A percentile compares a stretch with the other conserved stretches of the same genome.
Conservation (phyloP, 2,113 vertebrate genomes). For the Dryoscopus gambensis region DNA sequence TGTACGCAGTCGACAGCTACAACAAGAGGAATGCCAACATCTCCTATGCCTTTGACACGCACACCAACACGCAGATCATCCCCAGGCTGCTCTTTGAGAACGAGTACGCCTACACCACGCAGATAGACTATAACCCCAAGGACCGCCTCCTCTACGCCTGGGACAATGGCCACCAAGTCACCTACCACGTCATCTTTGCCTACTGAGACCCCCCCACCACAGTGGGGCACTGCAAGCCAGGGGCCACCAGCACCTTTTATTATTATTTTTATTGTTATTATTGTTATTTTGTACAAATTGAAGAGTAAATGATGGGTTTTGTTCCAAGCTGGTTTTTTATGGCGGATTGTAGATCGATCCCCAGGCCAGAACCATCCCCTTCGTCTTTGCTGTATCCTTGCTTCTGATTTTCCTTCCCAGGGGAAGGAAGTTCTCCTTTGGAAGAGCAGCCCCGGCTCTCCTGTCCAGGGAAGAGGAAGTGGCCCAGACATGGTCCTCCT, state of each 20-base stretch:
- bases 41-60: slow-evolving; percentile 95
- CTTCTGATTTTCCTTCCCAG: slow-evolving; percentile 23
- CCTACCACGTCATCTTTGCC: slow-evolving; percentile 90
- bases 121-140: slow-evolving; percentile 97
- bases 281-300: slow-evolving; percentile 78
- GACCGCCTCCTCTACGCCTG: slow-evolving; percentile 92
- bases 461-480: not conserved
- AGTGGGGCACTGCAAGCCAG: slow-evolving; percentile 30
- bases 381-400: slow-evolving; percentile 40
- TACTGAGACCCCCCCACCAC: slow-evolving; percentile 72
- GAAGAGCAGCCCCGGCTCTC: not conserved
- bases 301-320: slow-evolving; percentile 68
- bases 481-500: not conserved
- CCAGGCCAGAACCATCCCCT: slow-evolving; percentile 58
- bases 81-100: slow-evolving; percentile 93
- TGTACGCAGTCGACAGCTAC: slow-evolving; percentile 94
- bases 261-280: slow-evolving; percentile 61
- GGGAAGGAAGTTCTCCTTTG: not conserved
- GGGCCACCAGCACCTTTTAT: slow-evolving; percentile 70
- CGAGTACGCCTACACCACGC: slow-evolving; percentile 89
- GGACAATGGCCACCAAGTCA: slow-evolving; percentile 98
- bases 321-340: slow-evolving; percentile 46
- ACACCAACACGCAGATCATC: slow-evolving; percentile 95
- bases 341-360: slow-evolving; percentile 92
- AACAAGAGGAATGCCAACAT: slow-evolving; percentile 86